A percentile compares a stretch with the other conserved stretches of the same genome.
Conservation (phyloP, 1,140 invertebrate genomes). For the Ylistrum balloti region DNA sequence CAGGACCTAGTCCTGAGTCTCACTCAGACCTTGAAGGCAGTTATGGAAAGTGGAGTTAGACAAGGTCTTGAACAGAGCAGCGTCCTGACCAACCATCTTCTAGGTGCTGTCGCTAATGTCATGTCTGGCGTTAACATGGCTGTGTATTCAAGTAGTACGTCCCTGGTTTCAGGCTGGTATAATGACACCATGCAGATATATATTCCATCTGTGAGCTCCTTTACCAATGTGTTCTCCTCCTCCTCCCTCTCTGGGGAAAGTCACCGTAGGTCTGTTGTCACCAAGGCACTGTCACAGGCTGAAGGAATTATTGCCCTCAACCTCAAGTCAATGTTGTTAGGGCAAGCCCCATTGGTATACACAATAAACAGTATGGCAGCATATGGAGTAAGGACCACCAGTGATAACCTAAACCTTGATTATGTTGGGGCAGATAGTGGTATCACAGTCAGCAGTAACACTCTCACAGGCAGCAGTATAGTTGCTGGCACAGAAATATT, state of each 20-base stretch:
- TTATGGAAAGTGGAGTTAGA: conserved; percentile 56
- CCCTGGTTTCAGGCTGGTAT: background rate
- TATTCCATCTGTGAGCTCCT: background rate
- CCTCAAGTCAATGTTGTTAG: conserved; percentile 61
- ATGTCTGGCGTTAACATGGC: conserved; percentile 65
- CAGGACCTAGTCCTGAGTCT: conserved; percentile 63
- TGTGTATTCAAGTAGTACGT: conserved; percentile 34
- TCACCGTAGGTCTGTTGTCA: conserved; percentile 62
- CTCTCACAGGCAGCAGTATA: conserved; percentile 47
- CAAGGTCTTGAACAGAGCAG: conserved; percentile 64
- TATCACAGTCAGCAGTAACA: conserved; percentile 47
- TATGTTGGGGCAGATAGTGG: conserved; percentile 54
- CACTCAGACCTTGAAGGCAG: conserved; percentile 56
- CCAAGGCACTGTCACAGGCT: conserved; percentile 54
- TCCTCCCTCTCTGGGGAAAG: conserved; percentile 38
- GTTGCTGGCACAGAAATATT: conserved; percentile 60
- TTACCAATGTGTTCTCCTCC: background rate
- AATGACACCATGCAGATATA: background rate
- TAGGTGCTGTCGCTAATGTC: conserved; percentile 64
- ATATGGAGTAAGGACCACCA: conserved; percentile 52
- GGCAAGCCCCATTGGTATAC: conserved; percentile 58
- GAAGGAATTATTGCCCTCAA: conserved; percentile 63
- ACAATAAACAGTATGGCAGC: conserved; percentile 61
- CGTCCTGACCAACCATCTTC: conserved; percentile 61
- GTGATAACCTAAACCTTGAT: conserved; percentile 46